phyloP scores from a whole-genome alignment of 2,888 invertebrate species.

The Branchipolynoe longqiensis region DNA sequence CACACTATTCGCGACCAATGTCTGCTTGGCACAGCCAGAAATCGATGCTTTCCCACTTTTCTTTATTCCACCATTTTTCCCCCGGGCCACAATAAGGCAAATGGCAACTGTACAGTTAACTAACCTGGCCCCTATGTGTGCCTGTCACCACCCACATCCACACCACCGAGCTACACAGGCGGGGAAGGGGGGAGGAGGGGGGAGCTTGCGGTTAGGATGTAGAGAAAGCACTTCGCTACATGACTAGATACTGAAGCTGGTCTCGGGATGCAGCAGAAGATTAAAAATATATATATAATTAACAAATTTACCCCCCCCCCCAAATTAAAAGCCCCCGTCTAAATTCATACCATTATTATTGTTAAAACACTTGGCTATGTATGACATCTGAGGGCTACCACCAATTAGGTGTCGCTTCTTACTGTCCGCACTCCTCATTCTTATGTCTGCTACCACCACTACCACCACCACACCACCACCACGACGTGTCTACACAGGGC shows the following conservation, averaged over 20 bases:
- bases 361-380: too few species aligned
- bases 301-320: too few species aligned
- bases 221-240: slow-evolving; percentile 25
- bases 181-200: not conserved
- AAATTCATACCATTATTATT: too few species aligned
- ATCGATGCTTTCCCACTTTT: not conserved
- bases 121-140: slow-evolving; percentile 5
- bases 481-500: too few species aligned
- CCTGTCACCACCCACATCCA: not conserved
- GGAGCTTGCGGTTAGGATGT: slow-evolving; percentile 5
- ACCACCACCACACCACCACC: too few species aligned
- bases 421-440: not conserved
- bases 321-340: too few species aligned
- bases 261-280: not conserved
- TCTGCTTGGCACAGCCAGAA: slow-evolving; percentile 33
- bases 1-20: too few species aligned
- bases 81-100: slow-evolving; percentile 46
- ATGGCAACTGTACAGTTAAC: slow-evolving; percentile 42
- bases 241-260: slow-evolving; percentile 50
- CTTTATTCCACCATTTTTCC: not conserved
- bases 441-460: not conserved
- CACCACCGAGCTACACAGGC: not conserved
- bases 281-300: too few species aligned
- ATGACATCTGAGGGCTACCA: too few species aligned
- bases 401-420: too few species aligned